A percentile compares a stretch with the other conserved stretches of the same genome.
phyloP scores from a whole-genome alignment of 2,113 vertebrate genomes.

The Limanda limanda region DNA sequence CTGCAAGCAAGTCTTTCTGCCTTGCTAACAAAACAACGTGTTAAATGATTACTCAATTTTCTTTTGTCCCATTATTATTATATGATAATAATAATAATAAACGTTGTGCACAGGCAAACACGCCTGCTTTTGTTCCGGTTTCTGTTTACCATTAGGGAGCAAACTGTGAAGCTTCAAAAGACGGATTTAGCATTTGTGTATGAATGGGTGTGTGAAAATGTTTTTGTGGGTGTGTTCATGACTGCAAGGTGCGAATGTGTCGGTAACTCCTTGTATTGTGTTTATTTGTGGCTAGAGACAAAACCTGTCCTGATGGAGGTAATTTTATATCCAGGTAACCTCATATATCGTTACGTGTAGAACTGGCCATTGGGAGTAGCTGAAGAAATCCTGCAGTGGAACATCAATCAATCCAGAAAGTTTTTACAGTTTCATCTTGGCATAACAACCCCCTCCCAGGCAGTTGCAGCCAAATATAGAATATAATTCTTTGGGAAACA shows the following conservation, averaged over 20 bases:
- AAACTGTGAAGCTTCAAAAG: not conserved
- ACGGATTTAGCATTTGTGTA: not conserved
- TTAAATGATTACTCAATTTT: not conserved
- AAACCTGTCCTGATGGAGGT: not conserved
- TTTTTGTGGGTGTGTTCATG: not conserved
- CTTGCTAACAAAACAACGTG: conserved; percentile 1
- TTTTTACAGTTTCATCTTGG: not conserved
- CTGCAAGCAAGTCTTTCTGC: not conserved
- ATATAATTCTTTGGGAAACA: not conserved
- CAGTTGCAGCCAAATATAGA: not conserved
- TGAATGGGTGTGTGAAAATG: conserved; percentile 4
- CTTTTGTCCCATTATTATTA: conserved; percentile 1
- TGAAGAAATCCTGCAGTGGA: not conserved
- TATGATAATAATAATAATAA: conserved; percentile 8
- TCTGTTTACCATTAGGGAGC: conserved; percentile 2
- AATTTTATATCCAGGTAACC: no score
- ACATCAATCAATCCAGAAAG: not conserved
- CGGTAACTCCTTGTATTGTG: not conserved
- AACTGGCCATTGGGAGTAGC: not conserved
- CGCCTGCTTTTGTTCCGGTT: conserved; percentile 45
- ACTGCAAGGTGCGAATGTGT: not conserved
- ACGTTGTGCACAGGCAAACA: not conserved
- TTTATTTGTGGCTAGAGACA: not conserved
- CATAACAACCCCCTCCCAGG: not conserved
- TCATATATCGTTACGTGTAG: not conserved